Conservation (phyloP, 2,797 vertebrate genomes). For the Etheostoma perlongum region DNA sequence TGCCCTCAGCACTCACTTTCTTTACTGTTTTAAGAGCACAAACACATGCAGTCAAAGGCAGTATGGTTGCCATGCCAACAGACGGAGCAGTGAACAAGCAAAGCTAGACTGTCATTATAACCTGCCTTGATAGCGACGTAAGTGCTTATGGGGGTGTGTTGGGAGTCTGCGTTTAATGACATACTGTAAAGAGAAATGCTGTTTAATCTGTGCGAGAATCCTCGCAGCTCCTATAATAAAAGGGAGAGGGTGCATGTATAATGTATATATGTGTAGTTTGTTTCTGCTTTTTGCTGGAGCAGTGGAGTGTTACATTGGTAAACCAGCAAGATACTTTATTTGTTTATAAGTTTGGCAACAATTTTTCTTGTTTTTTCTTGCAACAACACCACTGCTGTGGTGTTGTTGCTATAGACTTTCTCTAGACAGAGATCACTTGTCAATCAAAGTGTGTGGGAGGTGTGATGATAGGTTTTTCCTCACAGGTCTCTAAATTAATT, state of each 20-base stretch:
- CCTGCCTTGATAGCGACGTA: slow-evolving; percentile 55
- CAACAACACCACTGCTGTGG: slow-evolving; percentile 12
- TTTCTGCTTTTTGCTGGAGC: slow-evolving; percentile 4
- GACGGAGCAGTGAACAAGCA: slow-evolving; percentile 69
- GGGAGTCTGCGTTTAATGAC: slow-evolving; percentile 57
- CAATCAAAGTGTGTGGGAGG: slow-evolving; percentile 73
- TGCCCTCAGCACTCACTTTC: not conserved
- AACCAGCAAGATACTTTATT: slow-evolving; percentile 14
- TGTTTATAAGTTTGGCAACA: slow-evolving; percentile 42
- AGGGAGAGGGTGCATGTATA: not conserved
- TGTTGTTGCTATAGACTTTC: slow-evolving; percentile 39
- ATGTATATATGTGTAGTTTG: not conserved
- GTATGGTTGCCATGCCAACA: slow-evolving; percentile 81
- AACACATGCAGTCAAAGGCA: slow-evolving; percentile 59
- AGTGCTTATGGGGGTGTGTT: slow-evolving; percentile 59
- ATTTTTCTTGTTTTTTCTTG: not conserved
- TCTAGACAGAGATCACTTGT: slow-evolving; percentile 50
- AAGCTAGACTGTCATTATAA: slow-evolving; percentile 63
- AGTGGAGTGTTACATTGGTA: slow-evolving; percentile 23
- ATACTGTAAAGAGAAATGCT: slow-evolving; percentile 49
- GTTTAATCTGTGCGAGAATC: slow-evolving; percentile 40
- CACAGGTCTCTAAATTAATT: slow-evolving; percentile 27
- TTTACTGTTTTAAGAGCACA: slow-evolving; percentile 21
- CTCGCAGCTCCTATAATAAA: slow-evolving; percentile 14
- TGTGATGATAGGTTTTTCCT: slow-evolving; percentile 38